These are phyloP conservation scores for Bos javanicus DNA, from an alignment of 2,113 vertebrate genomes.

Conservation along the genomic window DNA sequence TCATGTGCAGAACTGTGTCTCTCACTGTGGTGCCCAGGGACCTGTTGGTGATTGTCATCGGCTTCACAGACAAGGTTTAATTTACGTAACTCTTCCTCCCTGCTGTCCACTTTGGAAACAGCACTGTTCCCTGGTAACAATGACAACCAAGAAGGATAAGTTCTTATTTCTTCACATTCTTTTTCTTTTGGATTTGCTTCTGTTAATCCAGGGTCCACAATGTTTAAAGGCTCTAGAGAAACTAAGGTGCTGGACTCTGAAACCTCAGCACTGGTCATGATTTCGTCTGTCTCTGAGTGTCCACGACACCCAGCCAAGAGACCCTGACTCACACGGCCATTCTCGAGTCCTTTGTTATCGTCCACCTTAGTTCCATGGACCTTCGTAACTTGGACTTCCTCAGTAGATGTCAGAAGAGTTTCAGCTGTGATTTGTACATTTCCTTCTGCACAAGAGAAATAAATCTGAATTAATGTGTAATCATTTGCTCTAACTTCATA, in stretches of 20 bases:
- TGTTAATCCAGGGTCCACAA: conserved; percentile 47
- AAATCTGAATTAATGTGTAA: conserved; percentile 54
- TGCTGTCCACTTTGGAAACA: conserved; percentile 46
- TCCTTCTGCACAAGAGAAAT: conserved; percentile 72
- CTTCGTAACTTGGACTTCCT: conserved; percentile 80
- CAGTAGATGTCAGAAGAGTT: conserved; percentile 69
- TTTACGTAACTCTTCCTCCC: conserved; percentile 56
- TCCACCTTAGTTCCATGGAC: conserved; percentile 72
- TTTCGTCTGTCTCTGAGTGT: conserved; percentile 58
- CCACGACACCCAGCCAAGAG: conserved; percentile 51
- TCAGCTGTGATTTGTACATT: conserved; percentile 74
- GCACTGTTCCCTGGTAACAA: conserved; percentile 37
- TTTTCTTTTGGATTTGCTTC: conserved; percentile 57
- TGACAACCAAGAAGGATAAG: conserved; percentile 41
- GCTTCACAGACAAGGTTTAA: conserved; percentile 46
- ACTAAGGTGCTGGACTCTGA: conserved; percentile 68
- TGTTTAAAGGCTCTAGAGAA: conserved; percentile 66
- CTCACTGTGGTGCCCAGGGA: conserved; percentile 51
- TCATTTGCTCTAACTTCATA: not conserved
- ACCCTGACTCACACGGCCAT: conserved; percentile 67
- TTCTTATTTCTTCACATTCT: conserved; percentile 51
- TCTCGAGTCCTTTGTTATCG: conserved; percentile 70
- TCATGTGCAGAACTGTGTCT: not conserved
- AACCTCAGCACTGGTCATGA: conserved; percentile 64
- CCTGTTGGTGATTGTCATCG: conserved; percentile 63